Conservation (phyloP, 2,113 vertebrate genomes). For the Pitta sordida region DNA sequence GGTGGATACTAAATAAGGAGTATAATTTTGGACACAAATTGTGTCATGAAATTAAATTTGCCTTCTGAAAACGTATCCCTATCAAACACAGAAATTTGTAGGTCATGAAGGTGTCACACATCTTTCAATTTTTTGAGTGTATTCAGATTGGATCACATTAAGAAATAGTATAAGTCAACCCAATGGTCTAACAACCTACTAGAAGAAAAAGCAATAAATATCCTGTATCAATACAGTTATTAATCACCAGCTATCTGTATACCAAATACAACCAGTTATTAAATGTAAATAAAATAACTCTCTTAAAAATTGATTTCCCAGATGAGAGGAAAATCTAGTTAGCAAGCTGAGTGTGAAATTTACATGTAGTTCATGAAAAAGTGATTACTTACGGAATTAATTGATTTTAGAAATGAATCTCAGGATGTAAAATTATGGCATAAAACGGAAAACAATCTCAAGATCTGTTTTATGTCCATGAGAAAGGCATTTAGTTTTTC, state of each 20-base stretch:
- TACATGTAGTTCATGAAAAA: conserved; percentile 60
- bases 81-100: not conserved
- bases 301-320: conserved; percentile 64
- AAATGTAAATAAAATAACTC: conserved; percentile 55
- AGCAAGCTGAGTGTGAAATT: conserved; percentile 65
- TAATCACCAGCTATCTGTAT: conserved; percentile 27
- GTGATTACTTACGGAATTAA: conserved; percentile 60
- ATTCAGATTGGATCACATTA: not conserved
- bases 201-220: not conserved
- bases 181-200: not conserved
- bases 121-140: not conserved
- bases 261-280: conserved; percentile 36
- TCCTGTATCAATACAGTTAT: conserved; percentile 6
- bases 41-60: not conserved
- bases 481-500: not conserved
- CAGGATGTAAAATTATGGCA: not conserved
- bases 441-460: not conserved
- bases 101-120: not conserved
- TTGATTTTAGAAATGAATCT: conserved; percentile 53
- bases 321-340: conserved; percentile 59
- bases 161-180: not conserved
- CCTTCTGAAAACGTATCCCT: not conserved
- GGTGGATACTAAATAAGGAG: not conserved
- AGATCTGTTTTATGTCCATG: not conserved
- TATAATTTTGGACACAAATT: not conserved